These are phyloP conservation scores for Noctua comes DNA, from an alignment of 2,888 invertebrate genomes.

Conservation along the genomic window DNA sequence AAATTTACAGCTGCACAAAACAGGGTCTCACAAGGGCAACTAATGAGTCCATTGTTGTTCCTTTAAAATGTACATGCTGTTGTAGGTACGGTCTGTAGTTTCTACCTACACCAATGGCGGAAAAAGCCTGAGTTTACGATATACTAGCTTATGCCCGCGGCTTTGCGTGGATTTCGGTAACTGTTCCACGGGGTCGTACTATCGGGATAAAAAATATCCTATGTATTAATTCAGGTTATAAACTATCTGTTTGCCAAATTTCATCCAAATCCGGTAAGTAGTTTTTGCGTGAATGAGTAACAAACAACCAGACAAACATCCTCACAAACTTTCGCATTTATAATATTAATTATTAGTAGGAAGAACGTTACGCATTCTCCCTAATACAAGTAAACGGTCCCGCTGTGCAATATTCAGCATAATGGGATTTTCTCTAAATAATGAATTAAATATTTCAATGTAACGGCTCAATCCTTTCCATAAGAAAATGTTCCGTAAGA, in stretches of 20 bases:
- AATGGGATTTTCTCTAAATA: not conserved
- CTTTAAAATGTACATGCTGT: not conserved
- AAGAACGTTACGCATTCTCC: not conserved
- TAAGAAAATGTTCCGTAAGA: not conserved
- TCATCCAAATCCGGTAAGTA: too few relatives aligned
- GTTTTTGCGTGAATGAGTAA: too few relatives aligned
- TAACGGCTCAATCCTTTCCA: not conserved
- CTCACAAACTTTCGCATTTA: too few relatives aligned
- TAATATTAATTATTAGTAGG: too few relatives aligned
- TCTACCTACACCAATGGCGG: not conserved
- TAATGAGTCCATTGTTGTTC: not conserved
- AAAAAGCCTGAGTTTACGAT: not conserved
- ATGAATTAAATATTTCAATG: not conserved
- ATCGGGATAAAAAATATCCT: too few relatives aligned
- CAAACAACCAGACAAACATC: too few relatives aligned
- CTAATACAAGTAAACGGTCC: not conserved
- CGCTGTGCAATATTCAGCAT: not conserved
- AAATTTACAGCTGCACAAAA: not conserved
- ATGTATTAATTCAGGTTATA: too few relatives aligned
- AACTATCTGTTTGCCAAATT: too few relatives aligned
- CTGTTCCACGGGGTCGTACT: too few relatives aligned
- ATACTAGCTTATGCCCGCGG: not conserved
- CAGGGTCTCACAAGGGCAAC: not conserved
- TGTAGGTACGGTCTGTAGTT: not conserved
- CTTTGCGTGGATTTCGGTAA: too few relatives aligned